phyloP scores from a whole-genome alignment of 2,113 vertebrate genomes.

The Channa maculata region DNA sequence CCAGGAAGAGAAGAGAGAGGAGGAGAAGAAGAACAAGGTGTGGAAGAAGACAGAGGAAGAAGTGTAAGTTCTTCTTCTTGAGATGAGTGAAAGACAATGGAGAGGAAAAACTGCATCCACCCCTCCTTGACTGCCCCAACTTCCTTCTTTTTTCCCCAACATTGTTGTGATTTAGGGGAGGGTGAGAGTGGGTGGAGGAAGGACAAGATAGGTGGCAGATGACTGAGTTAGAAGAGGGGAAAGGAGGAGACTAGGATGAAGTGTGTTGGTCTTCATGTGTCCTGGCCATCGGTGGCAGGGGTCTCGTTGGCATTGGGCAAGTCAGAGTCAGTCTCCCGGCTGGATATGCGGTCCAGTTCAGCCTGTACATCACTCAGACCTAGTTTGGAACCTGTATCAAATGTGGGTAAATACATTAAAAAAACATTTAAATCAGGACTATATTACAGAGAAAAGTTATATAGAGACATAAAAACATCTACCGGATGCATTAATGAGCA shows the following conservation, averaged over 20 bases:
- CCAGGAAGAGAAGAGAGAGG: conserved; percentile 35
- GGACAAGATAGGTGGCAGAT: conserved; percentile 78
- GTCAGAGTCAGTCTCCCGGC: conserved; percentile 87
- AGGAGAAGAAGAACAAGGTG: conserved; percentile 28
- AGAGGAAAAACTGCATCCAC: conserved; percentile 17
- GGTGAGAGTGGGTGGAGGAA: conserved; percentile 78
- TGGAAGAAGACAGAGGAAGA: conserved; percentile 23
- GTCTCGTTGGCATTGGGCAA: conserved; percentile 88
- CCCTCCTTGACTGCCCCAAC: conserved; percentile 16
- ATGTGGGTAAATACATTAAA: neutral
- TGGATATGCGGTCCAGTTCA: conserved; percentile 97
- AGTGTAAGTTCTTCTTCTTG: conserved; percentile 42
- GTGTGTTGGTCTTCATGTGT: conserved; percentile 88
- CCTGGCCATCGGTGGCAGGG: conserved; percentile 92
- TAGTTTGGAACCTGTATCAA: conserved; percentile 90
- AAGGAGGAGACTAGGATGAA: conserved; percentile 73
- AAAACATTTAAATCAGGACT: neutral
- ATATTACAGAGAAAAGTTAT: neutral
- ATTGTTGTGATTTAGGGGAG: conserved; percentile 54
- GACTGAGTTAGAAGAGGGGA: conserved; percentile 76
- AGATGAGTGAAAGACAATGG: conserved; percentile 38
- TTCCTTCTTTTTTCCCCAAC: conserved; percentile 20
- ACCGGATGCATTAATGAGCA: neutral
- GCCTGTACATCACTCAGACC: conserved; percentile 97
- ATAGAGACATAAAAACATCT: neutral